Evolutionary conservation across 2,113 vertebrate genomes (phyloP).

Genomic region (Psilopsiagon aymara): DNA sequence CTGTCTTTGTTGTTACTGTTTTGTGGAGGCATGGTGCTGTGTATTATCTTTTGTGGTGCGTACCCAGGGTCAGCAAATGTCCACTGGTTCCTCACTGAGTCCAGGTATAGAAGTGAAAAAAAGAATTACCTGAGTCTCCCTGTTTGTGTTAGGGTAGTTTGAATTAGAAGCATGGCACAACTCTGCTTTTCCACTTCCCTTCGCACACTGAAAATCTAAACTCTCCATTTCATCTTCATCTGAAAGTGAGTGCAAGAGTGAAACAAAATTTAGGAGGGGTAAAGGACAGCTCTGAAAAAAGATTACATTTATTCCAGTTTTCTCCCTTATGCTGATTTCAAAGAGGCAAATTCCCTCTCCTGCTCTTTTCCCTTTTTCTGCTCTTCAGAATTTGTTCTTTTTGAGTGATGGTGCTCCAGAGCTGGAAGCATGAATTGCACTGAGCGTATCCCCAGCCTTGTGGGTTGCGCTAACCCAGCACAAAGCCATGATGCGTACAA

Average conservation of each 20-base stretch:
- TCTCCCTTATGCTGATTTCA: not conserved
- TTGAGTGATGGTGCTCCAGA: fast-evolving
- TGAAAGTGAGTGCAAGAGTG: not conserved
- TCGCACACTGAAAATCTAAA: not conserved
- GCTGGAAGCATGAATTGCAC: not conserved
- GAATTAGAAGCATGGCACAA: not conserved
- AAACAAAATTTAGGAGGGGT: not conserved
- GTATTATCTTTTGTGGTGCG: not conserved
- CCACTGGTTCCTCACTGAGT: not conserved
- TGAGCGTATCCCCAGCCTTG: fast-evolving
- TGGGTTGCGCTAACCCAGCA: not conserved
- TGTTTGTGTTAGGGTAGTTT: fast-evolving
- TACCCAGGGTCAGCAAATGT: not conserved
- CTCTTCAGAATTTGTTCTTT: not conserved
- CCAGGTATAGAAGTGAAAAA: not conserved
- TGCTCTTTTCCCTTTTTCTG: not conserved
- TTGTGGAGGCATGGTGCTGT: not conserved
- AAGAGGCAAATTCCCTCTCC: not conserved
- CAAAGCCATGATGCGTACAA: fast-evolving
- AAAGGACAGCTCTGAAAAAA: not conserved
- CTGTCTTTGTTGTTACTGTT: not conserved
- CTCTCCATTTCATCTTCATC: not conserved
- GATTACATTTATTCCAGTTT: not conserved
- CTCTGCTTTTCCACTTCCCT: not conserved
- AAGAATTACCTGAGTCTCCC: not conserved